Base-by-base conservation (phyloP, 1,140 invertebrate species). In the Drosophila ohnishii region DNA sequence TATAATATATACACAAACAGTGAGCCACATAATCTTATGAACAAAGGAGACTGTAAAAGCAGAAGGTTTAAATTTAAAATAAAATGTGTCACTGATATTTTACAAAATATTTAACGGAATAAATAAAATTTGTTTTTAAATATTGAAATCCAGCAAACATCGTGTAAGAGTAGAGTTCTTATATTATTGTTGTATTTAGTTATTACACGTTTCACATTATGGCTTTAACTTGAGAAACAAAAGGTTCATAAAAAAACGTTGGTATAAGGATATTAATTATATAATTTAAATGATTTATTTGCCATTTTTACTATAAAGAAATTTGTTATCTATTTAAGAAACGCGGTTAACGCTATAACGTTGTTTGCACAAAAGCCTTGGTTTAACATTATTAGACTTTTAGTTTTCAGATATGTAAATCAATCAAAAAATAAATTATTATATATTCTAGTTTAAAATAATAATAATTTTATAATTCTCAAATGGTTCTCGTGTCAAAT, bases 1-100 rank as follows among this genome's bases (percentile, higher is more conserved):
- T 50, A 71, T 57, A 71, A 35, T 50, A 40, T 28, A 34, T 30
- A 47, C n/a, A 59, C 19, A 59, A 55, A 71, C 69, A 59, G 65
- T 71, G 51, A 16, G 44, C 35, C 16, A 39, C 40, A 16, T 3
- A 37, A 34, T 11, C 40, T 4, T 62, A 63, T 7, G 13, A 37
- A 7, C 14, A 37, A 11, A 13, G 42, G 10, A 16, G 8, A 44
- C 3, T 44, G 11, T 19, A 5, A 11, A 19, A 19, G 7, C 2
- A 5, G n/a, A 14, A 25, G 9, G 3, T 9, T 9, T 22, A 5
- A 6, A 14, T 8, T 28, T 30, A 19, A 2, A 35, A 5, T n/a
- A 8, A 0, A 19, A 37, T 55, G 2, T 10, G 32, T 2, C 2
- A 8, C 11, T 6, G 48, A 0, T 53, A 53, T 19, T 35, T 19